Evolutionary conservation across 2,888 invertebrate genomes (phyloP), one percentile per base, ranked within the genome.

Genomic region (Zygogramma bicolorata): DNA sequence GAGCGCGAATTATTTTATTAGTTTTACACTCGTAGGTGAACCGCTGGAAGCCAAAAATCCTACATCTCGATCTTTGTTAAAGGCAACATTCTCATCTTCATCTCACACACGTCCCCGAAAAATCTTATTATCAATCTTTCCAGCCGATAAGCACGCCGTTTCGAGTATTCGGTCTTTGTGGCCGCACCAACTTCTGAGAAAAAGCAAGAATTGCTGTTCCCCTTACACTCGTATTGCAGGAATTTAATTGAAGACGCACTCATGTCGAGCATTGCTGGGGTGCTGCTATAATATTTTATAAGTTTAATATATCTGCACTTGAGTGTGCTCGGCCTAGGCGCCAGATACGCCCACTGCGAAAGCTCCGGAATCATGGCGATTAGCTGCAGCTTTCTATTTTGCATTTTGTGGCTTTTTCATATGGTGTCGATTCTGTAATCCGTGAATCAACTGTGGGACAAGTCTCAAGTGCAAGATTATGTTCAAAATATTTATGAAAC

Each of bases 121-220:
- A 85, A 85, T 85, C 85, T 84, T 83, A 85, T 85, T 85, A 86
- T 84, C 85, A 86, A 86, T 86, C 84, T 85, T 86, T 85, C 83
- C 85, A 84, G 83, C 84, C 83, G 80, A 82, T 84, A 82, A 82
- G 83, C 84, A 84, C 83, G 81, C 81, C 77, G 82, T 85, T 82
- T 82, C 78, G 81, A 81, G 80, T 82, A 83, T 83, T 81, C 82
- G 79, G 83, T 77, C 80, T 80, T 81, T 77, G 79, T 76, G 79
- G 80, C 27, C 63, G 38, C 63, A 8, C 59, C 27, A 66, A 60
- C 53, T 42, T 67, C 20, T 63, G 31, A 20, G 53, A 58, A 61
- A 73, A 63, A 29, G 31, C 27, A 15, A 38, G 53, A 22, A 61
- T 27, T 40, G 2, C 40, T 40, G n/a, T 25, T 8, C 15, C 34